These are phyloP conservation scores for Aproaerema taeniolella DNA, from an alignment of 2,888 invertebrate species.

Conservation along the genomic window DNA sequence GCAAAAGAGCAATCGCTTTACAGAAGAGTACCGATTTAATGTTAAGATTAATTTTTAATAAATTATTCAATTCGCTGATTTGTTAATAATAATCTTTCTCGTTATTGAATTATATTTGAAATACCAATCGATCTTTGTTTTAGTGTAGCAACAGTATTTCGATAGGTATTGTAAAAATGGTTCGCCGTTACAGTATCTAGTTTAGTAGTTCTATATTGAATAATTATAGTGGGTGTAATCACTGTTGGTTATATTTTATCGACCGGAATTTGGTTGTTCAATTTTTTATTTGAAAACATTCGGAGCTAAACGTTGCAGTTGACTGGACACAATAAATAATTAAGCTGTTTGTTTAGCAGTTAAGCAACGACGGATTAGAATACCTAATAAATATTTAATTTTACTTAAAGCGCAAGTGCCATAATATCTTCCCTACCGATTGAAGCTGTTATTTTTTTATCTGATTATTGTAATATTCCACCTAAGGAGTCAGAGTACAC, in stretches of 20 bases:
- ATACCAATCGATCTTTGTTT: slow-evolving; percentile 51
- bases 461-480: too few relatives aligned
- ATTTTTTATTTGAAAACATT: too few relatives aligned
- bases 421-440: slow-evolving; percentile 57
- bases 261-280: too few relatives aligned
- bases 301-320: too few relatives aligned
- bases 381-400: neutral
- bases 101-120: slow-evolving; percentile 52
- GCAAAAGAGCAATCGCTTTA: neutral
- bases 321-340: too few relatives aligned
- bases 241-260: too few relatives aligned
- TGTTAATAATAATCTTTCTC: slow-evolving; percentile 36
- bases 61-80: slow-evolving; percentile 47
- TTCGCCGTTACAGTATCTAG: slow-evolving; percentile 61
- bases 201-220: slow-evolving; percentile 62
- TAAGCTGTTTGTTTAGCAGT: neutral
- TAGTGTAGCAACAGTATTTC: slow-evolving; percentile 68
- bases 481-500: too few relatives aligned
- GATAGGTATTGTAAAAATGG: slow-evolving; percentile 50
- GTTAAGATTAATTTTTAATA: slow-evolving; percentile 46
- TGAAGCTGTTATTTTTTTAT: too few relatives aligned
- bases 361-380: neutral
- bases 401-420: slow-evolving; percentile 59
- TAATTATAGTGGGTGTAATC: slow-evolving; percentile 44
- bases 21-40: slow-evolving; percentile 36